Percentiles rank a stretch among this genome's conserved stretches.
These are phyloP conservation scores for Autographa pulchrina DNA, from an alignment of 2,888 invertebrate species.

Conservation along the genomic window DNA sequence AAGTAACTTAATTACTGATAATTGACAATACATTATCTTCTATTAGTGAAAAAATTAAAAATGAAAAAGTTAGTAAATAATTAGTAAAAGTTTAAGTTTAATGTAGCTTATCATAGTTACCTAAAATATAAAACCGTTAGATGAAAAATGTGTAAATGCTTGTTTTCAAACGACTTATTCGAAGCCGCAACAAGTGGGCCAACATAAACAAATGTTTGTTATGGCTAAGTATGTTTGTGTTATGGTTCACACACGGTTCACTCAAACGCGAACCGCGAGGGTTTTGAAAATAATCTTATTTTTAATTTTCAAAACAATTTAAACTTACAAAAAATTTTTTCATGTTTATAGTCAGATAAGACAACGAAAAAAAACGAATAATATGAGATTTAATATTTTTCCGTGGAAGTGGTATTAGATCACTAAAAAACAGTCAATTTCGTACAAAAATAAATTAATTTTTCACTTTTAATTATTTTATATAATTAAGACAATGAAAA, in stretches of 20 bases:
- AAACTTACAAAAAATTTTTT: neutral
- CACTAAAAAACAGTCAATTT: no score
- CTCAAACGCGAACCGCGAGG: neutral
- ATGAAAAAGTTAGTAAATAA: no score
- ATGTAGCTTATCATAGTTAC: constrained; percentile 25
- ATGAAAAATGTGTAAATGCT: constrained; percentile 70
- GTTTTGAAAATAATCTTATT: neutral
- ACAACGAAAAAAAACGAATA: no score
- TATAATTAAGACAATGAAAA: no score
- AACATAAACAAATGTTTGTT: constrained; percentile 74
- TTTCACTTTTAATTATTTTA: no score
- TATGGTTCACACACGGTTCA: constrained; percentile 41
- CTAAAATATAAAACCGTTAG: constrained; percentile 65
- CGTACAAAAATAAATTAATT: no score
- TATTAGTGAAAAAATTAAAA: no score
- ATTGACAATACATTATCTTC: no score
- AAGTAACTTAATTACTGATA: no score
- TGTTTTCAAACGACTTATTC: constrained; percentile 71
- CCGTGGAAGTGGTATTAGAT: no score
- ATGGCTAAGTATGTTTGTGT: constrained; percentile 70
- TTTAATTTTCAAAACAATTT: neutral
- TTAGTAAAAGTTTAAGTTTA: neutral
- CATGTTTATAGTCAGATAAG: no score
- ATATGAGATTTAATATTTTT: no score
- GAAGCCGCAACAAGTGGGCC: constrained; percentile 76